phyloP scores from a whole-genome alignment of 2,888 invertebrate genomes.

The Tetranychus truncatus region DNA sequence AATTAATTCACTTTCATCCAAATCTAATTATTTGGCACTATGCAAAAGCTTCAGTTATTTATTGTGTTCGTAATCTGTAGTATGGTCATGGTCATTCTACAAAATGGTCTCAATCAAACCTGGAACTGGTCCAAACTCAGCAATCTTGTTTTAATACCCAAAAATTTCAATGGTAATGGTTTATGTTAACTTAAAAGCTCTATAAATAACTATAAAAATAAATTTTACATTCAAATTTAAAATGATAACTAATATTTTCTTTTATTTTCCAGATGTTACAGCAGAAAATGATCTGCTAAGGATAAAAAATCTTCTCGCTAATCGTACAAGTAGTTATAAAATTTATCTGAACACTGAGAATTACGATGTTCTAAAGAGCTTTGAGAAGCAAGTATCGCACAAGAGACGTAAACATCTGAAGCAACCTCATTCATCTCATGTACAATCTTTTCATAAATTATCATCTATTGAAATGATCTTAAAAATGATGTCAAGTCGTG shows the following conservation, averaged over 20 bases:
- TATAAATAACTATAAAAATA: too few relatives aligned
- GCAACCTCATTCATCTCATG: neutral
- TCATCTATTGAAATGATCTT: neutral
- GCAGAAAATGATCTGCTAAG: neutral
- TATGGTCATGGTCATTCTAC: neutral
- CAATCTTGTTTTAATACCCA: neutral
- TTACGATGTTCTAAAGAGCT: neutral
- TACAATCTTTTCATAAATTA: neutral
- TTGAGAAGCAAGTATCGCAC: neutral
- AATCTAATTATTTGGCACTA: neutral
- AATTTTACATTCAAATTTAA: too few relatives aligned
- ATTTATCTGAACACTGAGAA: neutral
- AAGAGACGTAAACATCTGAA: neutral
- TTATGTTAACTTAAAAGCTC: neutral
- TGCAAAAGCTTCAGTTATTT: neutral
- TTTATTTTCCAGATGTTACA: neutral
- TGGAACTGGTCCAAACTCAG: neutral
- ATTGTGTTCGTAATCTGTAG: neutral
- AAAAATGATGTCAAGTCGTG: neutral
- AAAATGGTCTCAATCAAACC: neutral
- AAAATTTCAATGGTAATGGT: neutral
- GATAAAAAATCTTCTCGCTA: neutral
- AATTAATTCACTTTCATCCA: neutral
- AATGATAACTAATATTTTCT: too few relatives aligned
- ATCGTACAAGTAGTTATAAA: neutral